Evolutionary conservation across 2,113 vertebrate species (phyloP).

Genomic region (Oostethus manadensis): DNA sequence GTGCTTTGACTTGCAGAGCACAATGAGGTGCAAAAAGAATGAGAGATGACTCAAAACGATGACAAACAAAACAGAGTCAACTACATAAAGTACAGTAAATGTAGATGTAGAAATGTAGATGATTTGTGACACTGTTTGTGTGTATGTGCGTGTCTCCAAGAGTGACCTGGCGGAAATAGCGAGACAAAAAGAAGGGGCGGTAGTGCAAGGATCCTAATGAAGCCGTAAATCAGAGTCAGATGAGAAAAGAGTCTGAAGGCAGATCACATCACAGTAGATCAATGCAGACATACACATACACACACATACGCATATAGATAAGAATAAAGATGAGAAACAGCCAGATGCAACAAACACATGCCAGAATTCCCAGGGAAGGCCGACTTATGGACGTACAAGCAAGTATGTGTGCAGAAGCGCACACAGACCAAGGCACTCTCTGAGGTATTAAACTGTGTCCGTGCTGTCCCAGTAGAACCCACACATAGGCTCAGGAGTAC

Average conservation of each 20-base stretch:
- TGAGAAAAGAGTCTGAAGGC: constrained; percentile 63
- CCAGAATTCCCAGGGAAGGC: constrained; percentile 36
- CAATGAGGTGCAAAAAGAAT: constrained; percentile 62
- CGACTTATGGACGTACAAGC: constrained; percentile 36
- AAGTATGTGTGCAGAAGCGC: constrained; percentile 32
- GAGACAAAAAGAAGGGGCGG: constrained; percentile 47
- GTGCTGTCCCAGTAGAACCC: constrained; percentile 70
- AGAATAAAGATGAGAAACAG: constrained; percentile 43
- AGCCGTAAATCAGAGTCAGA: constrained; percentile 69
- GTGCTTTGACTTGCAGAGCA: constrained; percentile 53
- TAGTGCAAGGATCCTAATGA: constrained; percentile 59
- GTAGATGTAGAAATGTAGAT: constrained; percentile 48
- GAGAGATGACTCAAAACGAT: constrained; percentile 61
- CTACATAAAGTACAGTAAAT: constrained; percentile 47
- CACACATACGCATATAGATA: constrained; percentile 13
- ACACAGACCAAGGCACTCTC: constrained; percentile 33
- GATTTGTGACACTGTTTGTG: constrained; percentile 23
- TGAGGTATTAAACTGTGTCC: constrained; percentile 84
- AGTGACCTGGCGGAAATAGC: constrained; percentile 43
- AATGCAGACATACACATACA: constrained; percentile 53
- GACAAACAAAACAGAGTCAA: constrained; percentile 59
- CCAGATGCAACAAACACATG: constrained; percentile 37
- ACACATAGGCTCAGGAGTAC: constrained; percentile 88
- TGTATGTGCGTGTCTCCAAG: constrained; percentile 23
- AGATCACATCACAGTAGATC: constrained; percentile 67